Conservation (phyloP, 2,113 vertebrate genomes). For the Colinus virginianus region DNA sequence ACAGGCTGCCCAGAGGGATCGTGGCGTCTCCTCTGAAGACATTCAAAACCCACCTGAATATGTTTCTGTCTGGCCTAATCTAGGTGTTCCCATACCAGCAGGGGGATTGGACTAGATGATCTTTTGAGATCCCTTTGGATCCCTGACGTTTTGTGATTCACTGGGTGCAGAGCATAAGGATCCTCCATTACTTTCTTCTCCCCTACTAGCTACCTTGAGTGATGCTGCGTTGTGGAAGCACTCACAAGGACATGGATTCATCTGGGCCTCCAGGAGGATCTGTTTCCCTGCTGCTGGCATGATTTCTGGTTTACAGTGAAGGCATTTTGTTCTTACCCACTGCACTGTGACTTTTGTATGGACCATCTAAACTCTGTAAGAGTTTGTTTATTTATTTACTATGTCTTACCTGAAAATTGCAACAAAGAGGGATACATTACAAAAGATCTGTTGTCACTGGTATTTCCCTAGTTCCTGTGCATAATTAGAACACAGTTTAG, state of each 20-base stretch:
- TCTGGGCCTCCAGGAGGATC: fast-evolving
- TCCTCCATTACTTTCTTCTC: neutral
- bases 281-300: neutral
- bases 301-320: neutral
- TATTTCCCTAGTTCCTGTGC: fast-evolving
- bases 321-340: neutral
- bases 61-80: no score
- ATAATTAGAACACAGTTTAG: fast-evolving
- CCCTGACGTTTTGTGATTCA: no score
- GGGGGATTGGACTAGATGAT: no score
- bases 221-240: neutral
- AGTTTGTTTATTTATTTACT: neutral
- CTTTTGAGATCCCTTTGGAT: no score
- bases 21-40: no score
- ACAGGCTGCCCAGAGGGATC: no score
- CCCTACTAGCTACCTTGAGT: neutral
- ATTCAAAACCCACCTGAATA: no score
- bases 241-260: neutral
- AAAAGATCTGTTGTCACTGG: neutral
- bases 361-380: neutral
- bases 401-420: neutral
- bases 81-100: no score
- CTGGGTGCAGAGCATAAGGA: neutral
- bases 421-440: neutral
- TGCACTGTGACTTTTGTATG: neutral